Evolutionary conservation across 1,140 invertebrate genomes (phyloP).

Genomic region (Drosophila novamexicana): DNA sequence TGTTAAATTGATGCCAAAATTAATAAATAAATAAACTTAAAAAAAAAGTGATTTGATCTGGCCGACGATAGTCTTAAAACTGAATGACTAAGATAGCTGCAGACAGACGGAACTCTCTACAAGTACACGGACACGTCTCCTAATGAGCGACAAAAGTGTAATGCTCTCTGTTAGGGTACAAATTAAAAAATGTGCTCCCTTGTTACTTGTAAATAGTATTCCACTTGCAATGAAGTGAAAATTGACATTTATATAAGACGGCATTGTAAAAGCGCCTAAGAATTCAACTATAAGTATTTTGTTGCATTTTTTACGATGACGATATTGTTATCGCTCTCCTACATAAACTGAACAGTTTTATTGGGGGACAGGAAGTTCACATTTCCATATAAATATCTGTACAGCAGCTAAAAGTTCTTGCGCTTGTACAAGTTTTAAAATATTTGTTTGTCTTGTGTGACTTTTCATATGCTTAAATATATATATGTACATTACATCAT

Average conservation of each 20-base stretch:
- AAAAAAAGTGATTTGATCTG: too few species aligned
- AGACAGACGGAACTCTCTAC: too few species aligned
- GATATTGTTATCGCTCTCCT: conserved; percentile 38
- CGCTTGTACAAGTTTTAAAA: background rate
- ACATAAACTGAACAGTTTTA: conserved; percentile 20
- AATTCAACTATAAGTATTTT: conserved; percentile 24
- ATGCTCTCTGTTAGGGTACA: conserved; percentile 20
- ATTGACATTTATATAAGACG: conserved; percentile 38
- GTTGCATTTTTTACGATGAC: conserved; percentile 33
- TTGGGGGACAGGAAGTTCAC: conserved; percentile 23
- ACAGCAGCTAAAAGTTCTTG: background rate
- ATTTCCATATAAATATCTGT: background rate
- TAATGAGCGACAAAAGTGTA: background rate
- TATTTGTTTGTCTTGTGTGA: background rate
- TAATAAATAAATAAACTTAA: too few species aligned
- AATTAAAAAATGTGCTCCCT: background rate
- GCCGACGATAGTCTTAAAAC: too few species aligned
- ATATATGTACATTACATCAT: background rate
- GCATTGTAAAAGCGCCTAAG: conserved; percentile 11
- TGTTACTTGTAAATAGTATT: conserved; percentile 35
- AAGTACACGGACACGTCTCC: too few species aligned
- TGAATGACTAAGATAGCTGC: too few species aligned
- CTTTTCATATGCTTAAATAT: background rate
- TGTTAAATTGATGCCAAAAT: too few species aligned
- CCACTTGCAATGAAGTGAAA: conserved; percentile 46